These are phyloP conservation scores for Synchiropus splendidus DNA, from an alignment of 2,113 vertebrate genomes.

Conservation along the genomic window DNA sequence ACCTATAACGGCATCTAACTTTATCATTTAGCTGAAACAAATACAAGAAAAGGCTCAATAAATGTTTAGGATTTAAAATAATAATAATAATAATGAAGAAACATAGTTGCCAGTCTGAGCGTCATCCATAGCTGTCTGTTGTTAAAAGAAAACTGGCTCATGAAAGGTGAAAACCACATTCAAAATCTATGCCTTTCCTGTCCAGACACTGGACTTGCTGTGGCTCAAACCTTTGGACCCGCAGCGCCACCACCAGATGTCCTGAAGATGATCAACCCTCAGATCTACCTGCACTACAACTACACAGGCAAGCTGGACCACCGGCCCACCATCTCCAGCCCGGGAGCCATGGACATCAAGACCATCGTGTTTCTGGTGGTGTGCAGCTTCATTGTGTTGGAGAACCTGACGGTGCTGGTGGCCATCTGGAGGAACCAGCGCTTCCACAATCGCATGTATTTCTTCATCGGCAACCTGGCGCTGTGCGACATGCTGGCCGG, in stretches of 20 bases:
- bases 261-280: conserved; percentile 57
- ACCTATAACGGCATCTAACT: no score
- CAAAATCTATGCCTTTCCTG: no score
- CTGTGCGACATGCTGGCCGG: conserved; percentile 90
- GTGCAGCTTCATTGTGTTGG: conserved; percentile 85
- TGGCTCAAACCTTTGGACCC: conserved; percentile 21
- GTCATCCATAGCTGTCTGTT: no score
- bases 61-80: no score
- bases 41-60: no score
- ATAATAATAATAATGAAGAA: no score
- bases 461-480: conserved; percentile 93
- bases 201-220: conserved; percentile 16
- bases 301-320: conserved; percentile 79
- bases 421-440: conserved; percentile 92
- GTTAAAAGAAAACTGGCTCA: no score
- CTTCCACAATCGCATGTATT: conserved; percentile 97
- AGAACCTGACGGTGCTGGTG: conserved; percentile 88
- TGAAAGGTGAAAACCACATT: no score
- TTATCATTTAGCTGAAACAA: no score
- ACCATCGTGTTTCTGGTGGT: conserved; percentile 74
- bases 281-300: conserved; percentile 78
- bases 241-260: conserved; percentile 28
- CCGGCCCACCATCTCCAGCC: conserved; percentile 36
- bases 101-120: no score
- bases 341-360: conserved; percentile 52